Conservation (phyloP, 1,140 invertebrate species). For the Drosophila virilis region DNA sequence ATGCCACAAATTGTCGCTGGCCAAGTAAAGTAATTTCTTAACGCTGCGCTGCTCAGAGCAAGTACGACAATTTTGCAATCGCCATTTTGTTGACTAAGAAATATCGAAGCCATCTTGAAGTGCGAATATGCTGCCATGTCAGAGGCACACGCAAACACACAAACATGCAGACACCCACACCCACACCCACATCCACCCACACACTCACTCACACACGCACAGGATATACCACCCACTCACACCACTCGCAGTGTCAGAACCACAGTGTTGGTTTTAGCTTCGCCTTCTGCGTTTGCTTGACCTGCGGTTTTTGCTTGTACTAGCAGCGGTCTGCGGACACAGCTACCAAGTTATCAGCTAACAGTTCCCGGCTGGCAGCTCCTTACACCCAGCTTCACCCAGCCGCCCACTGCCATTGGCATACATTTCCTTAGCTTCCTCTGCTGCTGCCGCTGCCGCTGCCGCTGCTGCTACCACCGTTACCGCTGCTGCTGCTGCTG, state of each 20-base stretch:
- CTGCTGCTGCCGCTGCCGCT: slow-evolving; percentile 12
- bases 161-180: slow-evolving; percentile 15
- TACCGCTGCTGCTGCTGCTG: slow-evolving; percentile 6
- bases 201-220: slow-evolving; percentile 32
- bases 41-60: slow-evolving; percentile 46
- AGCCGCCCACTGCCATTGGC: slow-evolving; percentile 63
- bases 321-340: slow-evolving; percentile 64
- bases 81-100: slow-evolving; percentile 82
- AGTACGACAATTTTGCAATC: slow-evolving; percentile 78
- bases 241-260: slow-evolving; percentile 10
- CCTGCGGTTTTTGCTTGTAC: slow-evolving; percentile 71
- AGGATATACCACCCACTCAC: slow-evolving; percentile 49
- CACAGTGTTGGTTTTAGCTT: slow-evolving; percentile 58
- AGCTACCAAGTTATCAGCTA: slow-evolving; percentile 42
- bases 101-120: slow-evolving; percentile 81
- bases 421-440: slow-evolving; percentile 78
- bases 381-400: slow-evolving; percentile 3
- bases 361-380: slow-evolving; percentile 6
- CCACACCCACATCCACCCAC: slow-evolving; percentile 6
- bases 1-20: slow-evolving; percentile 63
- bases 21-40: slow-evolving; percentile 61
- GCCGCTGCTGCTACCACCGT: background rate
- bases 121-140: slow-evolving; percentile 75
- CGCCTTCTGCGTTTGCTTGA: slow-evolving; percentile 44
- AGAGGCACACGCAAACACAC: slow-evolving; percentile 36